Evolutionary conservation across 2,797 vertebrate genomes (phyloP).

Genomic region (Xerus rutilus): DNA sequence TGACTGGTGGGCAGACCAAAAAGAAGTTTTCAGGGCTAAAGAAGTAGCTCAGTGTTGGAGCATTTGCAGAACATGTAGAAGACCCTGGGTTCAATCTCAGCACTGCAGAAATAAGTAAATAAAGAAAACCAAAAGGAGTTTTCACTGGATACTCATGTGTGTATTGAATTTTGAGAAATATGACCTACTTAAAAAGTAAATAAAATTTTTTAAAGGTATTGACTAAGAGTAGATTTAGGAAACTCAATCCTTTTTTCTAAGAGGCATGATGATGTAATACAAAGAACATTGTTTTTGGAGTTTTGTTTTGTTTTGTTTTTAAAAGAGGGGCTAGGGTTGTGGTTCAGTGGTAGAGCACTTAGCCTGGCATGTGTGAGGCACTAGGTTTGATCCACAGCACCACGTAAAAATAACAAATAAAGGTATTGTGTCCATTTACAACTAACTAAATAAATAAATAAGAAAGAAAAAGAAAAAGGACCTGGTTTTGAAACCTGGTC

Average conservation of each 20-base stretch:
- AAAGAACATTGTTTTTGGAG: conserved; percentile 2
- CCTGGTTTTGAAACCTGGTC: conserved; percentile 25
- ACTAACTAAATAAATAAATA: too few species aligned
- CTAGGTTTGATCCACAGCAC: too few species aligned
- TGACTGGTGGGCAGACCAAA: background rate
- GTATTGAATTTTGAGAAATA: background rate
- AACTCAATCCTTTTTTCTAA: conserved; percentile 46
- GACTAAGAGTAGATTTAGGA: conserved; percentile 34
- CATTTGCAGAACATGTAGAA: background rate
- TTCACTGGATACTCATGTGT: background rate
- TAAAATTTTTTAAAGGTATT: background rate
- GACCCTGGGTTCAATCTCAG: background rate
- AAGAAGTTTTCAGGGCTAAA: background rate
- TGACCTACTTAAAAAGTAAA: conserved; percentile 52
- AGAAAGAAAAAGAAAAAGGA: background rate
- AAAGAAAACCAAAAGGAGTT: background rate
- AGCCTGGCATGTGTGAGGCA: too few species aligned
- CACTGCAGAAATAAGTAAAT: background rate
- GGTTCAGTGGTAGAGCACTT: too few species aligned
- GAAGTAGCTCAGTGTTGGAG: background rate
- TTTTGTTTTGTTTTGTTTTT: too few species aligned
- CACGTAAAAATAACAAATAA: too few species aligned
- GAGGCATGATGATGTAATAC: conserved; percentile 18
- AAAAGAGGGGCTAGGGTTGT: background rate
- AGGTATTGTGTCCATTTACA: too few species aligned